phyloP scores from a whole-genome alignment of 2,797 vertebrate species.

The Miichthys miiuy region DNA sequence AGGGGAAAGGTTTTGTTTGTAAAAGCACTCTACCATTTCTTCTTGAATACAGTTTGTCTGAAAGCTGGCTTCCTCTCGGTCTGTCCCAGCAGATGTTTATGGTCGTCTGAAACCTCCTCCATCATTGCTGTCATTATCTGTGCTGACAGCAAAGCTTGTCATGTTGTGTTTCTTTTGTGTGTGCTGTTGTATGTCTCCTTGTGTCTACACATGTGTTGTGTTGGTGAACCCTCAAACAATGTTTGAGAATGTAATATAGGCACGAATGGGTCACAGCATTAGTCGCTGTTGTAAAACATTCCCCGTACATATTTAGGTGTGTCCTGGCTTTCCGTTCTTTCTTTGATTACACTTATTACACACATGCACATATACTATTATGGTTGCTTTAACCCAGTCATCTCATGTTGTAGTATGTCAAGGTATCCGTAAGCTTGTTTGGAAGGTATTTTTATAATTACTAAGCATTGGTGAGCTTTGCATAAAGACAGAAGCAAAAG shows the following conservation, averaged over 20 bases:
- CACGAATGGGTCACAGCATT: conserved; percentile 7
- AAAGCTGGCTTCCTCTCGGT: conserved; percentile 6
- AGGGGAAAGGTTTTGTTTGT: neutral
- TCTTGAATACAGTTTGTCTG: conserved; percentile 13
- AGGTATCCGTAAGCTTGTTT: conserved; percentile 21
- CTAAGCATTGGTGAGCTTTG: conserved; percentile 15
- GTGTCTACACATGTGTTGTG: neutral
- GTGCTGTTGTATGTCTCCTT: neutral
- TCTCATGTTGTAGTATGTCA: conserved; percentile 1
- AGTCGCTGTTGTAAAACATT: neutral
- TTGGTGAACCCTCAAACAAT: conserved; percentile 6
- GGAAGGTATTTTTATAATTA: conserved; percentile 46
- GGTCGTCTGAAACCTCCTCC: conserved; percentile 5
- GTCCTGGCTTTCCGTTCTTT: neutral
- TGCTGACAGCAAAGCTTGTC: conserved; percentile 39
- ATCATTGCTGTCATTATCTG: conserved; percentile 30
- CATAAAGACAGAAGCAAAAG: conserved; percentile 16
- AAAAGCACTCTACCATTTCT: conserved; percentile 19
- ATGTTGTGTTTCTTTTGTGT: conserved; percentile 20
- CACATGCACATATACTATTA: conserved; percentile 15
- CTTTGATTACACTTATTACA: conserved; percentile 43
- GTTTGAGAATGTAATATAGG: neutral
- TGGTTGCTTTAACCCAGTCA: conserved; percentile 21
- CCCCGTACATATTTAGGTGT: conserved; percentile 30
- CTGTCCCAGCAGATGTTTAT: conserved; percentile 9